Evolutionary conservation across 2,797 vertebrate genomes (phyloP).

Genomic region (Peromyscus aztecus): DNA sequence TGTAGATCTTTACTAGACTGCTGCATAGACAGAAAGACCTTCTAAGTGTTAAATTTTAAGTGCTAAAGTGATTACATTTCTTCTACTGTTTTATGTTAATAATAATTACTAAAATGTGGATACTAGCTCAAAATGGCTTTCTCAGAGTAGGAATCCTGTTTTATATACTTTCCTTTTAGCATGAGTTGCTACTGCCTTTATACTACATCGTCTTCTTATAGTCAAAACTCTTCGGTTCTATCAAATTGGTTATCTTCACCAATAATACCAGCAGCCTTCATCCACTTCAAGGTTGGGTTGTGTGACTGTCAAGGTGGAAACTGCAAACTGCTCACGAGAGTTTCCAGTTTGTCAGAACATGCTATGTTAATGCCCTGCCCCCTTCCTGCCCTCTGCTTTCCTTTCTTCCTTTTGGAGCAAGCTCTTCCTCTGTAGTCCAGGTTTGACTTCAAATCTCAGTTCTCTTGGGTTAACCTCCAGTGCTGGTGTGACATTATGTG

Average conservation of each 20-base stretch:
- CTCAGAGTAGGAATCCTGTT: slow-evolving; percentile 21
- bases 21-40: slow-evolving; percentile 30
- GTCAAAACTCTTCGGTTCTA: slow-evolving; percentile 6
- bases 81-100: not conserved
- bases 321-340: slow-evolving; percentile 22
- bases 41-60: slow-evolving; percentile 27
- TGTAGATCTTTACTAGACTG: slow-evolving; percentile 53
- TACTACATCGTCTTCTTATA: not conserved
- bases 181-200: not conserved
- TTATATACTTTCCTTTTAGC: slow-evolving; percentile 13
- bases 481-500: not conserved
- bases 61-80: not conserved
- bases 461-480: not conserved
- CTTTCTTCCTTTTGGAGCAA: not conserved
- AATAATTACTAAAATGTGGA: slow-evolving; percentile 42
- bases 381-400: not conserved
- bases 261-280: not conserved
- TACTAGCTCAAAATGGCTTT: slow-evolving; percentile 51
- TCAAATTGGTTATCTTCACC: not conserved
- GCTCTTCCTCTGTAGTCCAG: not conserved
- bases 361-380: not conserved
- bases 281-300: not conserved
- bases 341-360: not conserved
- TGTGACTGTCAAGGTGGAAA: slow-evolving; percentile 6
- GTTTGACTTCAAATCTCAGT: not conserved